A percentile compares a stretch with the other conserved stretches of the same genome.
Evolutionary conservation across 2,113 vertebrate genomes (phyloP).

Genomic region (Cercopithecus mona): DNA sequence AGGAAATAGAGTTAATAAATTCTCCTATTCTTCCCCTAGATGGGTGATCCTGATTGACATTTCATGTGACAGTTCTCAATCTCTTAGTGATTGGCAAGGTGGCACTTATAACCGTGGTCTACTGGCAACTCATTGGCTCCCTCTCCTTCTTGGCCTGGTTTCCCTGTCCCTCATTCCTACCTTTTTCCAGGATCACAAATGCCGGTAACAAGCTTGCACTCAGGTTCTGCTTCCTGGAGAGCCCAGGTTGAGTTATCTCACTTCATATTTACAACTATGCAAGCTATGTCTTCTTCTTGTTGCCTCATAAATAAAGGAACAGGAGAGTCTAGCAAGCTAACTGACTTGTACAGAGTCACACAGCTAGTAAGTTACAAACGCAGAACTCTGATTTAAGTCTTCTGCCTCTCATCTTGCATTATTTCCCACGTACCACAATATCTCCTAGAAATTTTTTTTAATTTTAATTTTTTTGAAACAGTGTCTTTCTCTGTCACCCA

Average conservation of each 20-base stretch:
- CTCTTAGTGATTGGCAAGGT: neutral
- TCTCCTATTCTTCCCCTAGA: neutral
- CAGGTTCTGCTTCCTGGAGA: neutral
- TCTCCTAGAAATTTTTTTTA: neutral
- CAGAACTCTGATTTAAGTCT: constrained; percentile 8
- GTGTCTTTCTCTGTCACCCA: neutral
- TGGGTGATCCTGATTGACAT: neutral
- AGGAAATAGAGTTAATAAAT: neutral
- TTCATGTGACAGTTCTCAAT: neutral
- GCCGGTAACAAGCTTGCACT: neutral
- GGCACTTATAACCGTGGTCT: neutral
- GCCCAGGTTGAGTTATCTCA: neutral
- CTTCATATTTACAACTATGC: neutral
- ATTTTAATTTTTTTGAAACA: neutral
- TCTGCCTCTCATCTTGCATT: neutral
- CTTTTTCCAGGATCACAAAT: neutral
- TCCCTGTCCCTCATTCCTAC: neutral
- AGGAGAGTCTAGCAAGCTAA: neutral
- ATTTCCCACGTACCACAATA: neutral
- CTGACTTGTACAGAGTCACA: neutral
- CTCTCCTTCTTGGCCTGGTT: neutral
- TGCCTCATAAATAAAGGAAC: constrained; percentile 2
- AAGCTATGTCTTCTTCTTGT: neutral
- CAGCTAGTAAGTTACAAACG: neutral
- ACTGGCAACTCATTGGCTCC: neutral